Evolutionary conservation across 2,888 invertebrate genomes (phyloP).

Genomic region (Sesamia inferens): DNA sequence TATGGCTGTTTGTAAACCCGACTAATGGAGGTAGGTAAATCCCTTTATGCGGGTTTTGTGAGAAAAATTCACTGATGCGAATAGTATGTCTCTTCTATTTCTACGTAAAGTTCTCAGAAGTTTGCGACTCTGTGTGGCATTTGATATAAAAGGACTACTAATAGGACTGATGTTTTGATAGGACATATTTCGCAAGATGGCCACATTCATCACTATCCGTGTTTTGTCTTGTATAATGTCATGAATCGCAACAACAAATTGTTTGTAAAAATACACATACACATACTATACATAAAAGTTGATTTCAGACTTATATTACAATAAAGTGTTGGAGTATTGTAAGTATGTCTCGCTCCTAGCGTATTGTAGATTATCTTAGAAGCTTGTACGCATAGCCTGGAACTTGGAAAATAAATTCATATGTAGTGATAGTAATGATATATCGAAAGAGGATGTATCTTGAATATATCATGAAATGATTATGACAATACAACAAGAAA

Average conservation of each 20-base stretch:
- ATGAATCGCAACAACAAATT: too few relatives aligned
- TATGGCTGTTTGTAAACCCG: constrained; percentile 4
- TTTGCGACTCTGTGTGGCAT: not conserved
- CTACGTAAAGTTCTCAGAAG: not conserved
- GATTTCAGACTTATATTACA: too few relatives aligned
- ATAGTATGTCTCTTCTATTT: constrained; percentile 1
- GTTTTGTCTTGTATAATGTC: not conserved
- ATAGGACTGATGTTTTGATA: too few relatives aligned
- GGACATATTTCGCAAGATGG: not conserved
- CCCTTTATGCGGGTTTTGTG: constrained; percentile 13
- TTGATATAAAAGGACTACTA: not conserved
- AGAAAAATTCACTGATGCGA: not conserved
- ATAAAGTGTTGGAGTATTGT: not conserved
- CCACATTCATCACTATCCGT: not conserved
- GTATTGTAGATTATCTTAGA: not conserved
- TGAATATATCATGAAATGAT: not conserved
- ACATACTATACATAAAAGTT: not conserved
- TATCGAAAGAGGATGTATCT: too few relatives aligned
- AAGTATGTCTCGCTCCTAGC: not conserved
- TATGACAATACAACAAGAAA: not conserved
- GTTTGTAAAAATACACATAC: not conserved
- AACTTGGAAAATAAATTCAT: not conserved
- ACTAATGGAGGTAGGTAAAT: constrained; percentile 2
- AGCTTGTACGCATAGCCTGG: not conserved
- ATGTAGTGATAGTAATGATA: too few relatives aligned